Base-by-base conservation (phyloP, 2,888 invertebrate genomes). In the Drosophila mettleri region DNA sequence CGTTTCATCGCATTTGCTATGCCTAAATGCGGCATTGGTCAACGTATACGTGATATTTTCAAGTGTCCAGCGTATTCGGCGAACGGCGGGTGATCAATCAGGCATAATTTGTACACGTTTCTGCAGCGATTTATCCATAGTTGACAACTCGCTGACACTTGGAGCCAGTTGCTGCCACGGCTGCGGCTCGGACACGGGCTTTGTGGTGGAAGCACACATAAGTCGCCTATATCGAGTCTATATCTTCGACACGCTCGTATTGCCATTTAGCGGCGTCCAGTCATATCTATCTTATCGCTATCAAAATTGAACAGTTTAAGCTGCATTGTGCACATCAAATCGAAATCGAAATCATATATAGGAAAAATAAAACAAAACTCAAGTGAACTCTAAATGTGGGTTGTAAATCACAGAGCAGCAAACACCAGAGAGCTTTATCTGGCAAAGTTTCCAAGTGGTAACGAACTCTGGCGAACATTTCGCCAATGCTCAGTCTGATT, bases 241-340 rank as follows among this genome's bases (percentile, higher is more conserved):
- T 76, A 72, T 70, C 77, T 77, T 31, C 46, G 38, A 53, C 43
- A 60, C 45, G 29, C 45, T 27, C 49, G 36, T 48, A 58, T 58
- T 53, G 66, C 48, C 61, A 49, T 67, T 72, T 52, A 55, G 58
- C 65, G 66, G 45, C 57, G 43, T 64, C 52, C 63, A 61, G 41
- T 55, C 69, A 45, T 61, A 59, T 69, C 65, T 74, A 86, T 87
- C 87, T 87, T 87, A 87, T 87, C 89, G 22, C 43, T 54, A n/a
- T 36, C 34, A 51, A 67, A 74, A 38, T 63, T 63, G 64, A 83
- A 86, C 84, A 80, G 60, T 80, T 80, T 88, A 86, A 86, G 88
- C 85, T 88, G 71, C 88, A 86, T 76, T 77, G 69, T 68, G 72
- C 59, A 77, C 73, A 81, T 73, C 79, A 74, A 31, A 34, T 24